Evolutionary conservation across 1,140 invertebrate genomes (phyloP), one percentile per base, ranked within the genome.

Genomic region (Pinna nobilis): DNA sequence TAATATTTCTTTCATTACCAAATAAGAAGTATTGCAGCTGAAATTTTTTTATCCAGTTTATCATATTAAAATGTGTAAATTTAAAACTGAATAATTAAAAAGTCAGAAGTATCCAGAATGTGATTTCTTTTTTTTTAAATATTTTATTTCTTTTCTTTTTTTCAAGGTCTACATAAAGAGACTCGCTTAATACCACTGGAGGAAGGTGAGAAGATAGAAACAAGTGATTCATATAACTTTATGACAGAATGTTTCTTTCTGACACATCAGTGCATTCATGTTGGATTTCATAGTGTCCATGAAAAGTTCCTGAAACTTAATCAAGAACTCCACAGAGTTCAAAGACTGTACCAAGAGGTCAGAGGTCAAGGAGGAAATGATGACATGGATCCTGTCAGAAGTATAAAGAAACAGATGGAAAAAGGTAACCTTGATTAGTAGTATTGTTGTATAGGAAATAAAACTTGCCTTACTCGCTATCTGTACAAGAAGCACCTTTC

Each of bases 191-290:
- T 96, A 76, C 94, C 95, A 37, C 84, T 89, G 5, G 90, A 91
- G 37, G 85, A 90, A 18, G 92, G 93, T 73, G 90, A 90, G 37
- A 90, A 91, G 55, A 90, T 91, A 6, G 89, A 90, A 0, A 91
- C 53, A 9, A 70, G 78, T 32, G 90, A 92, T 0, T 74, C 74
- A 32, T 91, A 88, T 73, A 95, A 93, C 84, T 98, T 98, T 88
- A 93, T 96, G 2, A 97, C 95, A 0, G 95, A 97, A 86, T 94
- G 94, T 82, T 98, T 98, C 88, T 97, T 94, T 87, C 91, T 97
- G 89, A 94, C 95, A 3, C 96, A 98, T 84, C 93, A 94, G 81
- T 93, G 94, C 63, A 90, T 98, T 33, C 93, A 96, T 85, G 90
- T 98, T 64, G 94, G 96, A 39, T 94, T 95, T 81, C 91, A 94